Base-by-base conservation (phyloP, 2,888 invertebrate species). In the Epirrita christyi region DNA sequence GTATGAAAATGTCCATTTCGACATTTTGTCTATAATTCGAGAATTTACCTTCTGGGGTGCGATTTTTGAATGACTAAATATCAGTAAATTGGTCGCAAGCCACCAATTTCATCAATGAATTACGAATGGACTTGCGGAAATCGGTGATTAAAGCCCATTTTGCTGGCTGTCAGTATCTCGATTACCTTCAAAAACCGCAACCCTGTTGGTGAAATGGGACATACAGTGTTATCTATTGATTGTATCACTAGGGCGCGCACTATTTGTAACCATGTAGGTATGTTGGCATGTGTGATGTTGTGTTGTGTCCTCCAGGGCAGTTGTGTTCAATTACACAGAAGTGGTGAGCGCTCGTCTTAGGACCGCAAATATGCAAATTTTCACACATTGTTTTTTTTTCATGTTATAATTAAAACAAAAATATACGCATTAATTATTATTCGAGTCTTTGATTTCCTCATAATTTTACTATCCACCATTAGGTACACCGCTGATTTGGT, bases 391-490 rank as follows among this genome's bases (percentile, higher is more conserved):
- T 63, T 82, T 86, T 87, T 84, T 89, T 90, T 87, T 81, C 86
- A 88, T 89, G 90, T 90, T 86, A 86, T 83, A 83, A 82, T 86
- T 85, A 88, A 88, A 86, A 78, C 81, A 80, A 86, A 88, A 89
- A 80, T 90, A 90, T 89, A 88, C 81, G 85, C 88, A 88, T 88
- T 86, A 85, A 86, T 81, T 78, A 80, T 55, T 49, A 62, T 47
- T 59, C 48, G 13, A 55, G 63, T 63, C 55, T 85, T 21, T 21
- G 21, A 21, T 21, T 21, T 21, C 21, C 21, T 21, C 21, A n/a
- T n/a, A n/a, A n/a, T n/a, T n/a, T n/a, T 21, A 21, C 21, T 21
- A 3, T 3, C 21, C 21, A 21, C 21, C 21, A 21, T 21, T 21
- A 21, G 2, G 21, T 21, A 21, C 21, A 21, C 21, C 2, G n/a